Percentiles rank a stretch among this genome's conserved stretches.
Conservation (phyloP, 2,113 vertebrate genomes). For the Coptodon rendalli region DNA sequence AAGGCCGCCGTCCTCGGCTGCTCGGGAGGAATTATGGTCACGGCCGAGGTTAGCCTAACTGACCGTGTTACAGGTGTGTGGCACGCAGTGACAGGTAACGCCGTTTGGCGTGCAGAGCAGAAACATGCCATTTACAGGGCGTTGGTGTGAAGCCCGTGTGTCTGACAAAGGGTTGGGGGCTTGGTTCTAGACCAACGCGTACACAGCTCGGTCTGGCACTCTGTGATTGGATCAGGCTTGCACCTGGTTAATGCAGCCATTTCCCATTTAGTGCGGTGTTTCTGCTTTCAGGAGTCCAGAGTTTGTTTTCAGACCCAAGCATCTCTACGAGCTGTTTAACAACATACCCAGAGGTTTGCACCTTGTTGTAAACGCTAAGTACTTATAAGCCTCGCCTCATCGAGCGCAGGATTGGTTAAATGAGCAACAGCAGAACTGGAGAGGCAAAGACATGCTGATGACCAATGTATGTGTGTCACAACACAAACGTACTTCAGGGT, state of each 20-base stretch:
- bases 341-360: not conserved
- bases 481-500: not conserved
- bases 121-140: not conserved
- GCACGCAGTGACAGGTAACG: not conserved
- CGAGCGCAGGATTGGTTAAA: too few relatives aligned
- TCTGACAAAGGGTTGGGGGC: not conserved
- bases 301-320: not conserved
- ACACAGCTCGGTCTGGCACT: not conserved
- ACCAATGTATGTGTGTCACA: not conserved
- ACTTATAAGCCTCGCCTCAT: not conserved
- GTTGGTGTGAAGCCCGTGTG: not conserved
- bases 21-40: not conserved
- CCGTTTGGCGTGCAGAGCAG: not conserved
- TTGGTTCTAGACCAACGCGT: not conserved
- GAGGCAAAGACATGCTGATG: not conserved
- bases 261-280: not conserved
- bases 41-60: not conserved
- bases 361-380: not conserved
- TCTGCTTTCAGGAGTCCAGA: not conserved
- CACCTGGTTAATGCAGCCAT: not conserved
- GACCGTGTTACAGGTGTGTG: not conserved
- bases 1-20: accelerated
- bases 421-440: not conserved
- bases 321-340: not conserved
- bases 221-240: not conserved